A percentile compares a stretch with the other conserved stretches of the same genome.
Conservation (phyloP, 2,797 vertebrate species). For the Pseudochirops corinnae region DNA sequence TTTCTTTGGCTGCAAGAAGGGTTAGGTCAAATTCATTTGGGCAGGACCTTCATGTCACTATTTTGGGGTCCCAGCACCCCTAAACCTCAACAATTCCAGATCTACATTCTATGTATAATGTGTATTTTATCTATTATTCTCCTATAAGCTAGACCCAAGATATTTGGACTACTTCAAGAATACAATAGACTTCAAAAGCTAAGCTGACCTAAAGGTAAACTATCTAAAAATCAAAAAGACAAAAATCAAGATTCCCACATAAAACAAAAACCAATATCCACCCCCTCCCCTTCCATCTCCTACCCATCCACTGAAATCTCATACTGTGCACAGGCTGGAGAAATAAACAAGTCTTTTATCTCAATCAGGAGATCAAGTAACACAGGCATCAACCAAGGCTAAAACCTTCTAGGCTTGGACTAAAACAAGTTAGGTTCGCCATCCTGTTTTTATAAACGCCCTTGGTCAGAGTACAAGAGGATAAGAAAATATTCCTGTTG, state of each 20-base stretch:
- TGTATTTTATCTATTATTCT: not conserved
- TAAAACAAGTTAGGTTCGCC: not conserved
- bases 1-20: too few species aligned
- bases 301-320: not conserved
- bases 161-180: not conserved
- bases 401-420: not conserved
- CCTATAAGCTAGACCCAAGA: slow-evolving; percentile 2
- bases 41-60: not conserved
- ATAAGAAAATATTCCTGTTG: slow-evolving; percentile 26
- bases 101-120: not conserved
- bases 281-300: not conserved
- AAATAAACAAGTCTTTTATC: not conserved
- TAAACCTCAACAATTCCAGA: too few species aligned
- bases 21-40: too few species aligned
- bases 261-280: slow-evolving; percentile 49
- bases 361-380: not conserved
- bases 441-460: not conserved
- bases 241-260: slow-evolving; percentile 44
- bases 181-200: slow-evolving; percentile 43
- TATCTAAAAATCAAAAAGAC: slow-evolving; percentile 35
- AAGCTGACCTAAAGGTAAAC: slow-evolving; percentile 40
- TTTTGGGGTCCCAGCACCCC: too few species aligned
- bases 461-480: slow-evolving; percentile 11
- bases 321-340: not conserved
- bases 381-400: not conserved